These are phyloP conservation scores for Paraplagusia blochii DNA, from an alignment of 2,113 vertebrate genomes.

Conservation along the genomic window DNA sequence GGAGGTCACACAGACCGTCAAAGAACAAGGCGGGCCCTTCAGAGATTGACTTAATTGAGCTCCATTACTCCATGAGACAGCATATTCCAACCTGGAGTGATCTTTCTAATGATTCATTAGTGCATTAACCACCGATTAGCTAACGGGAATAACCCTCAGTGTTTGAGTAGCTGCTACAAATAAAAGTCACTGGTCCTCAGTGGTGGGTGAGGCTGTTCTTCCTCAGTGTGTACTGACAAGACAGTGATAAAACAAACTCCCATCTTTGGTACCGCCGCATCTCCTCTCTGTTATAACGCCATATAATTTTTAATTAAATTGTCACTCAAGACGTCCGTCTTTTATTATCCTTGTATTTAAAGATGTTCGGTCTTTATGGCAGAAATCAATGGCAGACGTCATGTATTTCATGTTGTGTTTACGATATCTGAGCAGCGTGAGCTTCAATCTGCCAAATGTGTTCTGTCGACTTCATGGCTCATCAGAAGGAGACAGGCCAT, in stretches of 20 bases:
- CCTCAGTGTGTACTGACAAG: not conserved
- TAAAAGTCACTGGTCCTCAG: slow-evolving; percentile 38
- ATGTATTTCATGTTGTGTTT: slow-evolving; percentile 54
- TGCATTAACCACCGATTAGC: slow-evolving; percentile 61
- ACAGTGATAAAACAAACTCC: slow-evolving; percentile 9
- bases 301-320: slow-evolving; percentile 26
- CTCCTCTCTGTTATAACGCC: slow-evolving; percentile 9
- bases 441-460: slow-evolving; percentile 60
- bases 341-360: slow-evolving; percentile 7
- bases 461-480: slow-evolving; percentile 61
- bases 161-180: slow-evolving; percentile 40
- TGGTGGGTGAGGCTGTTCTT: slow-evolving; percentile 16
- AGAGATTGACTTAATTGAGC: slow-evolving; percentile 56
- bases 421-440: slow-evolving; percentile 50
- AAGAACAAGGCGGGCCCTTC: slow-evolving; percentile 32
- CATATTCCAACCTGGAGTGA: slow-evolving; percentile 37
- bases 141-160: slow-evolving; percentile 34
- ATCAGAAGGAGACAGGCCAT: slow-evolving; percentile 60
- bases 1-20: slow-evolving; percentile 30
- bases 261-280: slow-evolving; percentile 8
- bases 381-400: slow-evolving; percentile 41
- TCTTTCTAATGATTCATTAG: slow-evolving; percentile 63
- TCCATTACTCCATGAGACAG: slow-evolving; percentile 59
- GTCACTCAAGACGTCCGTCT: slow-evolving; percentile 20
- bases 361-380: slow-evolving; percentile 30